Conservation (phyloP, 2,113 vertebrate genomes). For the Taurulus bubalis region DNA sequence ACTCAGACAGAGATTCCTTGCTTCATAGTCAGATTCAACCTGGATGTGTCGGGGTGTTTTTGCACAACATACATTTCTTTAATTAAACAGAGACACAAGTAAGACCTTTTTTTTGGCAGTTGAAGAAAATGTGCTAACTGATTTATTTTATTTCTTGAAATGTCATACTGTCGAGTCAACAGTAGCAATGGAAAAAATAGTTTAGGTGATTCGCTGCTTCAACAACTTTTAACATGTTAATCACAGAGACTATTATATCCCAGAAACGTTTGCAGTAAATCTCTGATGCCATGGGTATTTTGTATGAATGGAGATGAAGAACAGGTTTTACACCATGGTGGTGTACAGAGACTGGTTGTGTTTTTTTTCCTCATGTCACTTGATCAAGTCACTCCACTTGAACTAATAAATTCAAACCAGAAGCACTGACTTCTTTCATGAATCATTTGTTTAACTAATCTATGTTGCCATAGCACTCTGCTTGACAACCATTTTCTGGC, state of each 20-base stretch:
- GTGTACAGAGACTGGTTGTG: background rate
- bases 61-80: background rate
- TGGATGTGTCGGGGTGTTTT: background rate
- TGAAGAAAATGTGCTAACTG: background rate
- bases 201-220: background rate
- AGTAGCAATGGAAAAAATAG: background rate
- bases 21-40: background rate
- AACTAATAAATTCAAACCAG: background rate
- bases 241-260: background rate
- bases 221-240: background rate
- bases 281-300: background rate
- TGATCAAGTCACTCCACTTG: slow-evolving; percentile 1
- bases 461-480: slow-evolving; percentile 76
- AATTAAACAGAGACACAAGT: slow-evolving; percentile 1
- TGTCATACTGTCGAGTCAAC: background rate
- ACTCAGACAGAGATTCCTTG: background rate
- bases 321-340: background rate
- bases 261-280: background rate
- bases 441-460: background rate
- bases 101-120: background rate
- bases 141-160: background rate
- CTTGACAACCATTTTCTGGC: slow-evolving; percentile 91
- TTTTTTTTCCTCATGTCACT: background rate
- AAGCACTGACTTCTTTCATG: background rate
- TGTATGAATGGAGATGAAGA: background rate